Evolutionary conservation across 2,113 vertebrate genomes (phyloP).

Genomic region (Spea multiplicata): DNA sequence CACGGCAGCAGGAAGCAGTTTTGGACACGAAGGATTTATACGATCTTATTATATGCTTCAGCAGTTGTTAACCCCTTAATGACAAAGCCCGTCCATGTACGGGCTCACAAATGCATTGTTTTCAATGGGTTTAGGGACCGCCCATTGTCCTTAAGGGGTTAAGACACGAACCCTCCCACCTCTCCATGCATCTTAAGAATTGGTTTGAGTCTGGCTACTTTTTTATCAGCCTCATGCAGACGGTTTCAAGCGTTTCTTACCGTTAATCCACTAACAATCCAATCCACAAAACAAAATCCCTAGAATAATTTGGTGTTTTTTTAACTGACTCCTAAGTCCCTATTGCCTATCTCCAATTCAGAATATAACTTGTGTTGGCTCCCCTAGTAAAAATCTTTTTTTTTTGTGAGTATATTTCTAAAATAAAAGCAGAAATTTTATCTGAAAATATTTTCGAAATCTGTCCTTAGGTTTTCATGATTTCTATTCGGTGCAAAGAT

Average conservation of each 20-base stretch:
- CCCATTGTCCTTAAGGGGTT: not conserved
- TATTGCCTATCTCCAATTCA: not conserved
- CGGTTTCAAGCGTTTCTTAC: slow-evolving; percentile 7
- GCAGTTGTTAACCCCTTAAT: not conserved
- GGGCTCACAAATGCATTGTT: too few relatives aligned
- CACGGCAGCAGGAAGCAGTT: slow-evolving; percentile 46
- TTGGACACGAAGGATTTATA: slow-evolving; percentile 50
- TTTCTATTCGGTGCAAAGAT: not conserved
- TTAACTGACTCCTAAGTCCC: not conserved
- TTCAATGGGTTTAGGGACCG: too few relatives aligned
- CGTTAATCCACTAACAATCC: slow-evolving; percentile 29
- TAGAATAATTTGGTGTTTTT: slow-evolving; percentile 30
- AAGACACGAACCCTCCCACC: slow-evolving; percentile 38
- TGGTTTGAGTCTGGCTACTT: slow-evolving; percentile 21
- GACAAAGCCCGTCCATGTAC: too few relatives aligned
- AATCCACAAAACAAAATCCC: slow-evolving; percentile 31
- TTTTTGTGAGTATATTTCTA: not conserved
- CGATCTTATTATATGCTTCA: slow-evolving; percentile 49
- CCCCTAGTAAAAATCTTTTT: not conserved
- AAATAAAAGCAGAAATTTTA: not conserved
- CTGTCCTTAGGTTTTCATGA: not conserved
- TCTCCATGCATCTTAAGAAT: slow-evolving; percentile 12
- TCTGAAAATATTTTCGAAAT: slow-evolving; percentile 1
- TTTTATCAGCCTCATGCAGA: slow-evolving; percentile 15
- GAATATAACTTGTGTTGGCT: not conserved